phyloP scores from a whole-genome alignment of 2,888 invertebrate species.

The Dolichomitus sp. region DNA sequence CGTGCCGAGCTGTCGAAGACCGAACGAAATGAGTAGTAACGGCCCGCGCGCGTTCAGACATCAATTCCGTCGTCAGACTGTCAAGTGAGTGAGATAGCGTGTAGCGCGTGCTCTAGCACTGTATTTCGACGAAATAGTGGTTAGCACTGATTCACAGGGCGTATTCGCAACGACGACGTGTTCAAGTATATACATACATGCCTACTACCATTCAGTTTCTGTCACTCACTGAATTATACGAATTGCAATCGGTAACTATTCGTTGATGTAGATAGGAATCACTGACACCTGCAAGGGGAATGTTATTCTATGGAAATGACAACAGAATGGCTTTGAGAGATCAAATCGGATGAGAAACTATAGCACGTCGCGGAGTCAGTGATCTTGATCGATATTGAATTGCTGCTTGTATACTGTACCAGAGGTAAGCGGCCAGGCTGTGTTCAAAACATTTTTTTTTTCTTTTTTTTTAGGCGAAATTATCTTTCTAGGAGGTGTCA shows the following conservation, averaged over 20 bases:
- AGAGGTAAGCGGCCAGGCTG: background rate
- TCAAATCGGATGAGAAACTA: constrained; percentile 13
- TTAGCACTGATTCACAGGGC: constrained; percentile 29
- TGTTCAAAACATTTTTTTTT: no score
- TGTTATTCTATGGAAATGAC: constrained; percentile 40
- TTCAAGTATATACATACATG: background rate
- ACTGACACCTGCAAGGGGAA: constrained; percentile 36
- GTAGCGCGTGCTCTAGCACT: constrained; percentile 4
- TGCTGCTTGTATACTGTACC: background rate
- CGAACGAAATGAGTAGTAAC: constrained; percentile 62
- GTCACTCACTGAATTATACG: constrained; percentile 49
- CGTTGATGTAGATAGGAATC: constrained; percentile 22
- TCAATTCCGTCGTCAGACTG: background rate
- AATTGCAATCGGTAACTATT: constrained; percentile 11
- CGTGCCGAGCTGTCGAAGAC: constrained; percentile 48
- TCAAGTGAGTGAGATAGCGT: background rate
- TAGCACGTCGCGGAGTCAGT: background rate
- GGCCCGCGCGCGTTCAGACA: constrained; percentile 24
- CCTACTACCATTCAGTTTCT: constrained; percentile 41
- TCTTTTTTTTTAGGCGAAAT: no score
- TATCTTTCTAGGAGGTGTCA: no score
- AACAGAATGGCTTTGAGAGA: constrained; percentile 42
- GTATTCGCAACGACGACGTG: constrained; percentile 19
- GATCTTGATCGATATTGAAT: constrained; percentile 21
- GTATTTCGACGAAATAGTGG: constrained; percentile 36